Conservation (phyloP, 2,888 invertebrate species). For the Ophion slaviceki region DNA sequence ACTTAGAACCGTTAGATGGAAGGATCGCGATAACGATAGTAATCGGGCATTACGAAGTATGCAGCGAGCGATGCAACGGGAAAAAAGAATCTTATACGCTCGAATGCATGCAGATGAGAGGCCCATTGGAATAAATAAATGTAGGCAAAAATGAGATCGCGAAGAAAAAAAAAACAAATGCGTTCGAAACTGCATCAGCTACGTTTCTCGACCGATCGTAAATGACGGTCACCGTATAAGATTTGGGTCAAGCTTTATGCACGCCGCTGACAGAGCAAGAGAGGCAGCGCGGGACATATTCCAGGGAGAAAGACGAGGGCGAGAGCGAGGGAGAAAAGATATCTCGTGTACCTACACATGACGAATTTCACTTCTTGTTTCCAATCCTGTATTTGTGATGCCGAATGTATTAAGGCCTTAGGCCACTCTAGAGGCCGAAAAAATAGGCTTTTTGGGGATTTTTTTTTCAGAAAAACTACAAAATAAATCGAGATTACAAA, state of each 20-base stretch:
- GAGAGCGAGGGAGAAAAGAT: constrained; percentile 24
- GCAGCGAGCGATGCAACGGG: background rate
- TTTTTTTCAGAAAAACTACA: too few species aligned
- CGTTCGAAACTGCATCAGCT: constrained; percentile 35
- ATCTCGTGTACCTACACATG: constrained; percentile 44
- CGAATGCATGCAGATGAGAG: background rate
- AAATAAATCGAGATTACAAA: too few species aligned
- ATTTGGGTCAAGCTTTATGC: constrained; percentile 53
- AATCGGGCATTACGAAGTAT: constrained; percentile 3
- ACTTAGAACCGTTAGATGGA: constrained; percentile 9
- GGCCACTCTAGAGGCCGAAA: too few species aligned
- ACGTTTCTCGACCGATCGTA: constrained; percentile 32
- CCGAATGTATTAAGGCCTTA: background rate
- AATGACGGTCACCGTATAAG: constrained; percentile 57
- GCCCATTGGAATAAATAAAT: background rate
- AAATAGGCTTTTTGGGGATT: too few species aligned
- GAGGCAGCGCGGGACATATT: constrained; percentile 37
- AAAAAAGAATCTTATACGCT: background rate
- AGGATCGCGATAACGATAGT: constrained; percentile 24
- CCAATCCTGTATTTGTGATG: constrained; percentile 2
- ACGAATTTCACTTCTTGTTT: constrained; percentile 29
- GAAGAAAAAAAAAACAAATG: constrained; percentile 4
- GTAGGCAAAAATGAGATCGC: constrained; percentile 22
- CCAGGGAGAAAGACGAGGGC: background rate
- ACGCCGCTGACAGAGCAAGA: constrained; percentile 8